phyloP scores from a whole-genome alignment of 53 echinoderm and acorn worm genomes.

The Stichopus horrens region DNA sequence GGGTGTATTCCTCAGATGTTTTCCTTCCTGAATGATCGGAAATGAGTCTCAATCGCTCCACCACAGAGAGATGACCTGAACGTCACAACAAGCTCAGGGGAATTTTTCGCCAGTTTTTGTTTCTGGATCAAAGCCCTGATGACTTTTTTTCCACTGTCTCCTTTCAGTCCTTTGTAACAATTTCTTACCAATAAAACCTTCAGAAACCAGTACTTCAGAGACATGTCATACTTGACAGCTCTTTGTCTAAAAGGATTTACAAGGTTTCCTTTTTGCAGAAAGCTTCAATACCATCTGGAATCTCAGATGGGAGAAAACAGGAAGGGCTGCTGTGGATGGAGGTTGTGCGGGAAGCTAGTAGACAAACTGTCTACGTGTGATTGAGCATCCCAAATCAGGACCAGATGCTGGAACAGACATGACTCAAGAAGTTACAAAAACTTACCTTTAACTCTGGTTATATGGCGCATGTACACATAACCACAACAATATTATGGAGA shows the following conservation, averaged over 20 bases:
- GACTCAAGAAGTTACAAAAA: background rate
- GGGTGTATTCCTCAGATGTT: conserved; percentile 1
- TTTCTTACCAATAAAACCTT: background rate
- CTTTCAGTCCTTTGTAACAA: background rate
- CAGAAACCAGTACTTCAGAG: background rate
- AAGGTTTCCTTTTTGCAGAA: background rate
- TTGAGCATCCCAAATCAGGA: background rate
- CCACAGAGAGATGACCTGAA: background rate
- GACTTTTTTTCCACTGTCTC: background rate
- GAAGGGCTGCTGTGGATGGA: conserved; percentile 7
- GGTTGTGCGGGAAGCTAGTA: background rate
- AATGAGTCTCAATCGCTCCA: background rate
- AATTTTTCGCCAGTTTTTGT: background rate
- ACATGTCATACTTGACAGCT: background rate
- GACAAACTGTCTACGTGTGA: background rate
- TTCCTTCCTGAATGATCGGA: conserved; percentile 18
- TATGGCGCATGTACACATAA: background rate
- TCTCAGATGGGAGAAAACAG: background rate
- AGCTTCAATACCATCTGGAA: conserved; percentile 5
- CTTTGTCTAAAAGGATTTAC: background rate
- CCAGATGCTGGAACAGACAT: background rate
- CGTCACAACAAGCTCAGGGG: background rate
- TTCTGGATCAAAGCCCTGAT: background rate
- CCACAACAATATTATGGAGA: background rate
- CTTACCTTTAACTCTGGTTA: background rate